Evolutionary conservation across 1,140 invertebrate genomes (phyloP).

Genomic region (Lamellibrachia luymesi): DNA sequence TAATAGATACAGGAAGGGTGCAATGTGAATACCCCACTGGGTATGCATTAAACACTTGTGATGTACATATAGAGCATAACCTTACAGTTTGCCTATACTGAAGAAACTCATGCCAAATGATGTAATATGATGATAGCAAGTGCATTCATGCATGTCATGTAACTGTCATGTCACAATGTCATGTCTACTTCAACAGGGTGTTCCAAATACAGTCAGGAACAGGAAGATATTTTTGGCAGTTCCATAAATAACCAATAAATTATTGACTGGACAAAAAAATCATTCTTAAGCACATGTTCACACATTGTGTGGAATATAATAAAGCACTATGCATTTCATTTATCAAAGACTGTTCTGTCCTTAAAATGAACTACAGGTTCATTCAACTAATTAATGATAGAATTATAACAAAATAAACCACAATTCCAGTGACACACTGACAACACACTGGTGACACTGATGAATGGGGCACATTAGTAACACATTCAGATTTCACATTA

Average conservation of each 20-base stretch:
- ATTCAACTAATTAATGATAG: too few relatives aligned
- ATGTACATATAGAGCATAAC: background rate
- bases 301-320: background rate
- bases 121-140: too few relatives aligned
- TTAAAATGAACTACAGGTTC: background rate
- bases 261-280: background rate
- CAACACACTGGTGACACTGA: too few relatives aligned
- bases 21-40: background rate
- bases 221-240: background rate
- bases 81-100: background rate
- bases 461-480: too few relatives aligned
- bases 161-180: too few relatives aligned
- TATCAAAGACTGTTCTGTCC: background rate
- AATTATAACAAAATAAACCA: too few relatives aligned
- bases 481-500: background rate
- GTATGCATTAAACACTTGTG: background rate
- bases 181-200: too few relatives aligned
- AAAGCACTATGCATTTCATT: background rate
- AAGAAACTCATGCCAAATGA: background rate
- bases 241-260: background rate
- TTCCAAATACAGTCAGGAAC: background rate
- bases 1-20: background rate
- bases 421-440: too few relatives aligned
- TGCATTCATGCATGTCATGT: too few relatives aligned
- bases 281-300: background rate